phyloP scores from a whole-genome alignment of 2,113 vertebrate genomes.

The Nothocercus nigrocapillus region DNA sequence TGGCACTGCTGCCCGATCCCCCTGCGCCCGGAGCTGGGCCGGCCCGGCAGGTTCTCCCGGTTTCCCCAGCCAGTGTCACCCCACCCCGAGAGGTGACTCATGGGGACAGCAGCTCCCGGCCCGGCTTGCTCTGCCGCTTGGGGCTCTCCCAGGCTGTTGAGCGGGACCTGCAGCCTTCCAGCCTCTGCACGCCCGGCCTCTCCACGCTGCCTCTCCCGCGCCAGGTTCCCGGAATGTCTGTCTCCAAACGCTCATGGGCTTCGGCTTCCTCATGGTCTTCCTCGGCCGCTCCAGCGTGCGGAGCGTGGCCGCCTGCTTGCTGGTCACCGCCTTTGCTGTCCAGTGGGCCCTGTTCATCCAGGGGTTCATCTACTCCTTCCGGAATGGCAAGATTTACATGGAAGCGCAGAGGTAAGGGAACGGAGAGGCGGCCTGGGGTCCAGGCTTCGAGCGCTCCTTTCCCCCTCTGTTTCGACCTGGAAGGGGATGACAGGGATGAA shows the following conservation, averaged over 20 bases:
- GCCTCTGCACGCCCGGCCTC: background rate
- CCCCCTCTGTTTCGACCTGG: background rate
- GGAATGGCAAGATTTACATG: conserved; percentile 81
- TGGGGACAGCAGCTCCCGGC: background rate
- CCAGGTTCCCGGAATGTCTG: conserved; percentile 90
- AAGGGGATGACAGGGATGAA: background rate
- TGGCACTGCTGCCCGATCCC: fast-evolving
- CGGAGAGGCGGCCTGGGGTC: background rate
- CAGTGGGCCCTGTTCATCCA: conserved; percentile 93
- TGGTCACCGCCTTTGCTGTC: conserved; percentile 83
- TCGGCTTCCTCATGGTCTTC: conserved; percentile 93
- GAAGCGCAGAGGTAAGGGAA: conserved; percentile 85
- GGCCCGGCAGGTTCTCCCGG: conserved; percentile 1
- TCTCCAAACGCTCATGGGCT: conserved; percentile 89
- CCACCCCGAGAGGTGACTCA: conserved; percentile 29
- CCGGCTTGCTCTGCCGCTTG: background rate
- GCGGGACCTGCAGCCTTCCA: fast-evolving
- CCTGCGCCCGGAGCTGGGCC: fast-evolving
- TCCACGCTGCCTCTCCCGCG: background rate
- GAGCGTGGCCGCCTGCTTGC: conserved; percentile 87
- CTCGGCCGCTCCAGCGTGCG: conserved; percentile 85
- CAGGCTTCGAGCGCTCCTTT: background rate
- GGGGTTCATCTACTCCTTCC: conserved; percentile 83
- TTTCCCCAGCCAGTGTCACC: background rate
- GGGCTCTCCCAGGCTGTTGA: fast-evolving